These are phyloP conservation scores for Melanostigma gelatinosum DNA, from an alignment of 2,113 vertebrate genomes.

Conservation along the genomic window DNA sequence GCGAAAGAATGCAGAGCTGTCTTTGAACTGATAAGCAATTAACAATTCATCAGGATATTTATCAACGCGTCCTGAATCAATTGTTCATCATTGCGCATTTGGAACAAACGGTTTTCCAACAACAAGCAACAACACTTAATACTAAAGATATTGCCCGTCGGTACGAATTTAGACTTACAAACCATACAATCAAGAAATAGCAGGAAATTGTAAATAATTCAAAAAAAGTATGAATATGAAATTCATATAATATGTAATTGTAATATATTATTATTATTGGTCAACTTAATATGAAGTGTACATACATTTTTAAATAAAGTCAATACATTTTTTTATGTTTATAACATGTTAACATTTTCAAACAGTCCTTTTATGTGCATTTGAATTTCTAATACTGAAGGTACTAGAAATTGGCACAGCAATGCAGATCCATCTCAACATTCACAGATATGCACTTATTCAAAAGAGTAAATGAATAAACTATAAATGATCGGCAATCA, in stretches of 20 bases:
- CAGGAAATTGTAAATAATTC: not conserved
- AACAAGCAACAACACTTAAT: not conserved
- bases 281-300: not conserved
- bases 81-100: not conserved
- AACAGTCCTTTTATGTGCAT: not conserved
- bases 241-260: not conserved
- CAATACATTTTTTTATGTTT: not conserved
- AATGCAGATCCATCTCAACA: not conserved
- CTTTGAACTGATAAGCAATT: constrained; percentile 22
- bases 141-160: not conserved
- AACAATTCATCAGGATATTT: constrained; percentile 50
- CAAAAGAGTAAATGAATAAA: constrained; percentile 5
- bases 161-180: not conserved
- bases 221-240: not conserved
- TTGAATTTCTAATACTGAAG: not conserved
- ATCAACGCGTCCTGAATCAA: constrained; percentile 40
- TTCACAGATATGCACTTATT: not conserved
- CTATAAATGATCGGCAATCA: constrained; percentile 12
- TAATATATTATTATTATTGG: not conserved
- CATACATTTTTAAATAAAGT: not conserved
- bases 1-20: constrained; percentile 23
- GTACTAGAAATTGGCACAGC: not conserved
- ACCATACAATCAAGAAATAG: not conserved
- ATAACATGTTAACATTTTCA: not conserved
- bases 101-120: not conserved